Evolutionary conservation across 2,113 vertebrate species (phyloP).

Genomic region (Cephalopterus ornatus): DNA sequence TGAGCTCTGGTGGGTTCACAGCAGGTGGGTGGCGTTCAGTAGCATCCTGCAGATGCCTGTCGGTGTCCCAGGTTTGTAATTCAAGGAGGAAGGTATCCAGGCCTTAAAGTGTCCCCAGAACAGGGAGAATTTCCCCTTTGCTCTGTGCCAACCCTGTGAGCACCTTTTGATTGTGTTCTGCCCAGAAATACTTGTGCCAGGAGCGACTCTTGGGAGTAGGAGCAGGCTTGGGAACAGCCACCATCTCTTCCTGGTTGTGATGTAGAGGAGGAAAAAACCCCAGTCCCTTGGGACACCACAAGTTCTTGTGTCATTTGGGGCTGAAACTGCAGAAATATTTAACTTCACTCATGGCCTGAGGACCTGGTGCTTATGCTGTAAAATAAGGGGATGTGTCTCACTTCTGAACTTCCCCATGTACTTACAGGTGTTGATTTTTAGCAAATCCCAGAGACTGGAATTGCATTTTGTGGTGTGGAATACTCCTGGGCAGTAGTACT

Average conservation of each 20-base stretch:
- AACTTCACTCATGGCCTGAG: not conserved
- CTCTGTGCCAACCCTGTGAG: not conserved
- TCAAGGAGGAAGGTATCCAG: not conserved
- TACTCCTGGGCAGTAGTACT: not conserved
- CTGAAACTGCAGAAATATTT: not conserved
- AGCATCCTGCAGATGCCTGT: not conserved
- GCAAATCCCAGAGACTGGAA: not conserved
- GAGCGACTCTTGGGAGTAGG: not conserved
- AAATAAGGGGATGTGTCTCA: not conserved
- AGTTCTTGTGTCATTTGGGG: not conserved
- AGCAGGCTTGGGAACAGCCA: not conserved
- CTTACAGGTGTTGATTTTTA: not conserved
- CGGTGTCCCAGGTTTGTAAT: not conserved
- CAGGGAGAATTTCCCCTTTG: not conserved
- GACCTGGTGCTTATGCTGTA: not conserved
- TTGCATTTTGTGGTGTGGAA: not conserved
- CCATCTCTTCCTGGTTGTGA: not conserved
- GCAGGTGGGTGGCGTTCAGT: not conserved
- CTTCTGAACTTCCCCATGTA: not conserved
- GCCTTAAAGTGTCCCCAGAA: not conserved
- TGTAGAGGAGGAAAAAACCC: not conserved
- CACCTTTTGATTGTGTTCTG: not conserved
- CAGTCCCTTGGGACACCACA: not conserved
- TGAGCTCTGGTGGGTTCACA: not conserved
- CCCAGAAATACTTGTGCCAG: rapidly evolving